Conservation (phyloP, 2,113 vertebrate species). For the Aphelocoma coerulescens region DNA sequence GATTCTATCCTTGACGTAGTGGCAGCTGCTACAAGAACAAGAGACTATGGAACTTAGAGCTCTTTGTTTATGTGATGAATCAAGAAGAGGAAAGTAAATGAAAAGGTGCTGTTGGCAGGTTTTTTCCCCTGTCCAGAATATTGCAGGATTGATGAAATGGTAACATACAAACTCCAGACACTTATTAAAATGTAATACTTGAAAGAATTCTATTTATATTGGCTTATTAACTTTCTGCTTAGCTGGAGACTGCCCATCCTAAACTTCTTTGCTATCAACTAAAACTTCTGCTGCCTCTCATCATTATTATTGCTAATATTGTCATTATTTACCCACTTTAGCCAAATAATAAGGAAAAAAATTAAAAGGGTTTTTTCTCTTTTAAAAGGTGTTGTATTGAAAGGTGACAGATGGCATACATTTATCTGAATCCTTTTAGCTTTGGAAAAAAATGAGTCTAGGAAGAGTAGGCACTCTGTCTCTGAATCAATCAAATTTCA, state of each 20-base stretch:
- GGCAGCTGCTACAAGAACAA: neutral
- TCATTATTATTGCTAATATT: neutral
- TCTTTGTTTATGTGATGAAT: neutral
- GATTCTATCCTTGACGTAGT: neutral
- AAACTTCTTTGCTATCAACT: neutral
- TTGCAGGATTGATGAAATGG: neutral
- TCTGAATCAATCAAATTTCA: neutral
- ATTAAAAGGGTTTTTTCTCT: neutral
- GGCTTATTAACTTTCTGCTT: neutral
- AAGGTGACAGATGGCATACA: neutral
- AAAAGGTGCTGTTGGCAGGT: neutral
- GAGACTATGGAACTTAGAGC: neutral
- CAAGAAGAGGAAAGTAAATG: neutral
- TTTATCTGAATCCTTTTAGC: neutral
- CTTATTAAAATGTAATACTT: neutral
- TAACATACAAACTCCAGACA: neutral
- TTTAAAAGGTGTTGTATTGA: neutral
- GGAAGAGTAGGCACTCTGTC: neutral
- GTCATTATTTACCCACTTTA: neutral
- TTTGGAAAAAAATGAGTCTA: neutral
- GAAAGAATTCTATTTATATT: neutral
- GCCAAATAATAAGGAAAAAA: neutral
- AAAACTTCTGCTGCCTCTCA: neutral
- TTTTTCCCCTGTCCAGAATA: neutral
- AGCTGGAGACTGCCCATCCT: neutral